Percentiles rank a stretch among this genome's conserved stretches.
These are phyloP conservation scores for Propithecus coquereli DNA, from an alignment of 2,113 vertebrate species.

Conservation along the genomic window DNA sequence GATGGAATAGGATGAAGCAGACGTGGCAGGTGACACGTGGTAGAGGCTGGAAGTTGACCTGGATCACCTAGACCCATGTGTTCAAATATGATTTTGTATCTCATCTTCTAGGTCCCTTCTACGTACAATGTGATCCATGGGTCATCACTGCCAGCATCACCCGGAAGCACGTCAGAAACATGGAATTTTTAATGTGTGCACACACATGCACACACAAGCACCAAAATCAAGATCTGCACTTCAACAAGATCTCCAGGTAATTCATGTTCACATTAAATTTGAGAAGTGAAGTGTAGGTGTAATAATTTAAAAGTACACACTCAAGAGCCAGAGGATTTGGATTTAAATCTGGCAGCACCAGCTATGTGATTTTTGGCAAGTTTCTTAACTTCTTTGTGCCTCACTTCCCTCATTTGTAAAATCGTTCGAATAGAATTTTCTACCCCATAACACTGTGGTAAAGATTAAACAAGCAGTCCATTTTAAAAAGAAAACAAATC, in stretches of 20 bases:
- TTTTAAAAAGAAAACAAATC: not conserved
- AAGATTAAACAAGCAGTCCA: not conserved
- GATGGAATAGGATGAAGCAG: no score
- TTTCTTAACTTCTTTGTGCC: not conserved
- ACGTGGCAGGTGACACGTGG: not conserved
- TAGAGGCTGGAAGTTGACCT: no score
- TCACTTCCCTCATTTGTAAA: not conserved
- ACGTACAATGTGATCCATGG: accelerated
- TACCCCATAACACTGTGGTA: no score
- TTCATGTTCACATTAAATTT: not conserved
- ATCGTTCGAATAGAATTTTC: not conserved
- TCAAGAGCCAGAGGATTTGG: no score
- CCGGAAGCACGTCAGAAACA: not conserved
- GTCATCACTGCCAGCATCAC: not conserved
- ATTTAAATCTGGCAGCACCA: no score
- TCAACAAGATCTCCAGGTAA: not conserved
- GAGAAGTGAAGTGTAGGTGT: not conserved
- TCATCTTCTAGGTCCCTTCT: not conserved
- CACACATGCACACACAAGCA: no score
- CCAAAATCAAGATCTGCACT: not conserved
- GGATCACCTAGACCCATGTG: no score
- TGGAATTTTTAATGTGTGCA: not conserved
- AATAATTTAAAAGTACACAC: not conserved
- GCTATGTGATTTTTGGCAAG: not conserved
- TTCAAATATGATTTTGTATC: not conserved